Evolutionary conservation across 2,113 vertebrate genomes (phyloP).

Genomic region (Parus major): DNA sequence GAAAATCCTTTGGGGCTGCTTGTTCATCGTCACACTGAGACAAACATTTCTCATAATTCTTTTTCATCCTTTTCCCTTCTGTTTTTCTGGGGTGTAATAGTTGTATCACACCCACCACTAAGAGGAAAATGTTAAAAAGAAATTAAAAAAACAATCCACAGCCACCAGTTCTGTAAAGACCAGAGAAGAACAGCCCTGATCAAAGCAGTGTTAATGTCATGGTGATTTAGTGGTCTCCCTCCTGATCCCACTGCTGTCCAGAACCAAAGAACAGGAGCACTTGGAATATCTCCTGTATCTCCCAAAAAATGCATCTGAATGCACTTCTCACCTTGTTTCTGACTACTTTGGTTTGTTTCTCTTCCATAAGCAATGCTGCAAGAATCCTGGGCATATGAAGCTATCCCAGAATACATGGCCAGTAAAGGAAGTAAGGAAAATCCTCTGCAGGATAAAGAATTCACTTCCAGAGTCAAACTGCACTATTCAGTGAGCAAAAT

Average conservation of each 20-base stretch:
- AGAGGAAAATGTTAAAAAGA: not conserved
- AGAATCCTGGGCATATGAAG: not conserved
- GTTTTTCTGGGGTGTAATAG: not conserved
- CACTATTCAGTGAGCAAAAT: not conserved
- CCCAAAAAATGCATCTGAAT: not conserved
- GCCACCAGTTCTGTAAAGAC: not conserved
- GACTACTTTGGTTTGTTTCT: not conserved
- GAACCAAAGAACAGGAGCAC: not conserved
- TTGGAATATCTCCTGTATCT: accelerated
- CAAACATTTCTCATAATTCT: not conserved
- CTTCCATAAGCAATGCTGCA: not conserved
- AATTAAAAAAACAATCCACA: not conserved
- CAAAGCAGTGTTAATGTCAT: not conserved
- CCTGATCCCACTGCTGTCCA: not conserved
- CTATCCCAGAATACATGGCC: accelerated
- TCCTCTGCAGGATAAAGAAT: not conserved
- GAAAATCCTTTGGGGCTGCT: not conserved
- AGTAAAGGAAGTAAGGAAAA: not conserved
- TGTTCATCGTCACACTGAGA: not conserved
- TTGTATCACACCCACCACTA: not conserved
- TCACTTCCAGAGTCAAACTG: not conserved
- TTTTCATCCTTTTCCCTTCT: not conserved
- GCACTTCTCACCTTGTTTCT: not conserved
- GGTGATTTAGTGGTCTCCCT: not conserved
- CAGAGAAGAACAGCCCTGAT: not conserved